These are phyloP conservation scores for Chrysolina oricalcia DNA, from an alignment of 2,888 invertebrate genomes.

Conservation along the genomic window DNA sequence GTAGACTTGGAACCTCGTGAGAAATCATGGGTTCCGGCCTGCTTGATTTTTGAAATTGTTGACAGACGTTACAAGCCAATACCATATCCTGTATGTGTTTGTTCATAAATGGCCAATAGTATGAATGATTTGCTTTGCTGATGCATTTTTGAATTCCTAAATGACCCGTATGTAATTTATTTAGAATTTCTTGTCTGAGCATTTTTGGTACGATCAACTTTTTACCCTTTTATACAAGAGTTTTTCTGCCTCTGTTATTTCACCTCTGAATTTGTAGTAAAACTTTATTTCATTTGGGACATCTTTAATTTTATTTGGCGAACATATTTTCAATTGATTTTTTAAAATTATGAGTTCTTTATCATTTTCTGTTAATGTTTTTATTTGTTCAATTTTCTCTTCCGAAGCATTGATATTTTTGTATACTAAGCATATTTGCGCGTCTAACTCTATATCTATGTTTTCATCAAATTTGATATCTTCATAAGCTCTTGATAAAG, in stretches of 20 bases:
- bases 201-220: no score
- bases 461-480: slow-evolving; percentile 36
- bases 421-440: slow-evolving; percentile 39
- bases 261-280: slow-evolving; percentile 35
- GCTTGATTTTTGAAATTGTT: neutral
- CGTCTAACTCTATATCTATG: slow-evolving; percentile 40
- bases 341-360: slow-evolving; percentile 23
- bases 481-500: slow-evolving; percentile 30
- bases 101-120: no score
- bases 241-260: slow-evolving; percentile 34
- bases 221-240: no score
- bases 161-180: no score
- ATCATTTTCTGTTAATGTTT: slow-evolving; percentile 21
- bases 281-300: slow-evolving; percentile 27
- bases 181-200: no score
- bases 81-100: no score
- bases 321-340: slow-evolving; percentile 16
- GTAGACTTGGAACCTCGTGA: neutral
- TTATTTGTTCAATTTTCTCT: slow-evolving; percentile 19
- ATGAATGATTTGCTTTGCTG: no score
- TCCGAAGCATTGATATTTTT: slow-evolving; percentile 16
- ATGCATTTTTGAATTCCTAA: no score
- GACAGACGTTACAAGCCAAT: no score
- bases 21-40: slow-evolving; percentile 10
- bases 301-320: slow-evolving; percentile 30